These are phyloP conservation scores for Dione juno DNA, from an alignment of 2,888 invertebrate species.

Conservation along the genomic window DNA sequence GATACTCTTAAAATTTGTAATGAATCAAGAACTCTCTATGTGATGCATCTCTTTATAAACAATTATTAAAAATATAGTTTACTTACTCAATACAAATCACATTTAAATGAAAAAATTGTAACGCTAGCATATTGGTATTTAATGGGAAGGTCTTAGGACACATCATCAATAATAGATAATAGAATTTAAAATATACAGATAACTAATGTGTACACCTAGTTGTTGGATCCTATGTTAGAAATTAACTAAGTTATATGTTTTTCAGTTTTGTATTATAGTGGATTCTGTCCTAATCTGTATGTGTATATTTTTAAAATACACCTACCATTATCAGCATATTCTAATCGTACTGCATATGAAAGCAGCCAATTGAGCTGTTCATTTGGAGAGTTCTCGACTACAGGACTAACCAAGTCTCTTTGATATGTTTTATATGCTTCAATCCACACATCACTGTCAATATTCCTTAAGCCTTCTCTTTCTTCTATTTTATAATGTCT, in stretches of 20 bases:
- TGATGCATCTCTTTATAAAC: too few relatives aligned
- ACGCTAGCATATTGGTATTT: too few relatives aligned
- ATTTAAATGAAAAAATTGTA: too few relatives aligned
- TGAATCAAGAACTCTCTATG: too few relatives aligned
- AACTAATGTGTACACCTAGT: too few relatives aligned
- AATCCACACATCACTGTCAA: constrained; percentile 87
- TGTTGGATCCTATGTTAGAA: too few relatives aligned
- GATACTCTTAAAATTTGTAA: too few relatives aligned
- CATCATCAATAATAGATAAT: too few relatives aligned
- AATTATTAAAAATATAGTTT: too few relatives aligned
- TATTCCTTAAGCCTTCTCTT: constrained; percentile 87
- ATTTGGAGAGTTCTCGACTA: constrained; percentile 77
- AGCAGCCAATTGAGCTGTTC: constrained; percentile 94
- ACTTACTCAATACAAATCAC: too few relatives aligned
- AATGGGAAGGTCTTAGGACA: too few relatives aligned
- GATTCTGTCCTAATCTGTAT: background rate
- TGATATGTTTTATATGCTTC: constrained; percentile 89
- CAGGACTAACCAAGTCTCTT: constrained; percentile 89
- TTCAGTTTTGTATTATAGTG: background rate
- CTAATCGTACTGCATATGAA: constrained; percentile 91
- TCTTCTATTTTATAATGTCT: constrained; percentile 93
- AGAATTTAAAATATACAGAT: too few relatives aligned
- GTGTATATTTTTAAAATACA: background rate
- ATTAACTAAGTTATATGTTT: background rate
- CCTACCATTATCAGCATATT: constrained; percentile 91